Evolutionary conservation across 2,113 vertebrate species (phyloP).

Genomic region (Todiramphus saurophagus): DNA sequence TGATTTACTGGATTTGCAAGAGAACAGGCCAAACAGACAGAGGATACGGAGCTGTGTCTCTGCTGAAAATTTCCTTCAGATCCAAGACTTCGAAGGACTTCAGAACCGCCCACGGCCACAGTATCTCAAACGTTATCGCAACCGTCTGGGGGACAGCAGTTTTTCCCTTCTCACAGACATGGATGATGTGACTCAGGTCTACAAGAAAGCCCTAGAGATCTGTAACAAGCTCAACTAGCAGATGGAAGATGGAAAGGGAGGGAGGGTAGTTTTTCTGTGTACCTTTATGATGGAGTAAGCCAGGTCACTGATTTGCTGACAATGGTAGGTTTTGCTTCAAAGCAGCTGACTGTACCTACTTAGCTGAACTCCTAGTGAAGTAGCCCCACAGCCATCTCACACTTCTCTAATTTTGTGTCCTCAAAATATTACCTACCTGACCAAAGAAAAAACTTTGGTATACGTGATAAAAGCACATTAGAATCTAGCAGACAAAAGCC

Average conservation of each 20-base stretch:
- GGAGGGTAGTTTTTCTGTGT: constrained; percentile 48
- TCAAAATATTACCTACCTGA: constrained; percentile 30
- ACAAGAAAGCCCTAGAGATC: constrained; percentile 97
- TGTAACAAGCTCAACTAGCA: constrained; percentile 88
- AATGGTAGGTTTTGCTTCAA: neutral
- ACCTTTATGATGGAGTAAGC: constrained; percentile 69
- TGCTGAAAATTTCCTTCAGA: constrained; percentile 88
- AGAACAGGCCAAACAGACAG: constrained; percentile 75
- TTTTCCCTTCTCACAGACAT: constrained; percentile 95
- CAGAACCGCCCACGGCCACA: constrained; percentile 81
- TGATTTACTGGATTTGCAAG: constrained; percentile 85
- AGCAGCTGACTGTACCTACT: neutral
- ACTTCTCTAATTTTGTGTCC: constrained; percentile 2
- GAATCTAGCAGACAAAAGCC: constrained; percentile 18
- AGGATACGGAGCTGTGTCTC: constrained; percentile 93
- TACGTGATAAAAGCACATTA: neutral
- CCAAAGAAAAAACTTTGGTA: constrained; percentile 11
- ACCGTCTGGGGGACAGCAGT: constrained; percentile 90
- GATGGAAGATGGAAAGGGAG: neutral
- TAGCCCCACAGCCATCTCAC: constrained; percentile 27
- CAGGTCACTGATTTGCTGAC: constrained; percentile 69
- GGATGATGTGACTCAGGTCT: constrained; percentile 96
- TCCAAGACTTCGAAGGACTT: constrained; percentile 85
- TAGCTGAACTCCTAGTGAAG: constrained; percentile 14
- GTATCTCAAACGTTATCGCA: constrained; percentile 84